phyloP scores from a whole-genome alignment of 2,797 vertebrate genomes.

The Lacerta viridis region DNA sequence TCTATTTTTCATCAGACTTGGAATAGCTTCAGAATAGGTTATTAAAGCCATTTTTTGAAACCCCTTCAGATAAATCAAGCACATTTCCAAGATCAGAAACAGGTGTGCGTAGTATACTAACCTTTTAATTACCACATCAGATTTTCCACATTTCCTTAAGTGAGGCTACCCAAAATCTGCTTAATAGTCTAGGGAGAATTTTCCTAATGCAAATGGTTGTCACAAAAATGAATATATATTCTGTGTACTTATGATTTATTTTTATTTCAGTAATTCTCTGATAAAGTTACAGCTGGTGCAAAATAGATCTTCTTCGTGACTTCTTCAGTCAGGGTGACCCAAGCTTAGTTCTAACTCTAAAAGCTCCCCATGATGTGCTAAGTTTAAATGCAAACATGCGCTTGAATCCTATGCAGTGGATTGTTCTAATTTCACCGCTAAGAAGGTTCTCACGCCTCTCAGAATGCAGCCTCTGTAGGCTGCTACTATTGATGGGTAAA shows the following conservation, averaged over 20 bases:
- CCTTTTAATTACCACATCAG: background rate
- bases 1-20: background rate
- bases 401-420: background rate
- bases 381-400: constrained; percentile 4
- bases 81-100: background rate
- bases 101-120: background rate
- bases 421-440: constrained; percentile 10
- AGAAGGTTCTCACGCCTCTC: background rate
- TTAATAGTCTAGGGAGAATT: background rate
- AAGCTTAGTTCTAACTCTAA: background rate
- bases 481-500: background rate
- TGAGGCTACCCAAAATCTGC: background rate
- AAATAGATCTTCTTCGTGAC: background rate
- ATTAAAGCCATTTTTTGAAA: background rate
- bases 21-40: background rate
- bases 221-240: background rate
- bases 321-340: constrained; percentile 6
- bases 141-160: background rate
- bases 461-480: background rate
- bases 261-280: background rate
- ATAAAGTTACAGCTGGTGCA: background rate
- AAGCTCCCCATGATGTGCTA: background rate
- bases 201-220: background rate
- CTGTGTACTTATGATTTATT: background rate
- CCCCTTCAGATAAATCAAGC: background rate